These are phyloP conservation scores for Abramis brama DNA, from an alignment of 2,113 vertebrate genomes.

Conservation along the genomic window DNA sequence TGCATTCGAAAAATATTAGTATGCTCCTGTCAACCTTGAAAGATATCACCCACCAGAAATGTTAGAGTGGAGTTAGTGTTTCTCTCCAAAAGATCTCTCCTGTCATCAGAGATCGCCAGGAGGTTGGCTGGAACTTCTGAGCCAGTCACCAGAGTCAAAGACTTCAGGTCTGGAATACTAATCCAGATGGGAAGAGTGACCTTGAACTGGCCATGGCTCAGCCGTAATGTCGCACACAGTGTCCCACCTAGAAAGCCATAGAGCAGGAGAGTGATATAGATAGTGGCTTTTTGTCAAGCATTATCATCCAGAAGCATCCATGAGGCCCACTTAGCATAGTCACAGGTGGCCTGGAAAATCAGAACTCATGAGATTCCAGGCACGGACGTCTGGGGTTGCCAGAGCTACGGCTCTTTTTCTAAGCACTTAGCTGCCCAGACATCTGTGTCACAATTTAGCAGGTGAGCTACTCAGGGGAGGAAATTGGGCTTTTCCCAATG, in stretches of 20 bases:
- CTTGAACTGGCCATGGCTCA: background rate
- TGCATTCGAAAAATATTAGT: conserved; percentile 54
- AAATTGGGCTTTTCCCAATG: background rate
- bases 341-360: conserved; percentile 22
- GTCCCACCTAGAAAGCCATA: background rate
- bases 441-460: conserved; percentile 36
- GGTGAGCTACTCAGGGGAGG: conserved; percentile 10
- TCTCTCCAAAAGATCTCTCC: conserved; percentile 34
- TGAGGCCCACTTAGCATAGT: conserved; percentile 13
- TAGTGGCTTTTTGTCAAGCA: background rate
- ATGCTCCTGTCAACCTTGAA: conserved; percentile 49
- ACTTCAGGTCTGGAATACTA: conserved; percentile 7
- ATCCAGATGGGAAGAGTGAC: conserved; percentile 31
- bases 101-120: conserved; percentile 21
- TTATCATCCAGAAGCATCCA: conserved; percentile 6
- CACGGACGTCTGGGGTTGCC: background rate
- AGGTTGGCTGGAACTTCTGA: conserved; percentile 22
- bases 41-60: conserved; percentile 50
- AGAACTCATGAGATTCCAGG: conserved; percentile 29
- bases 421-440: conserved; percentile 26
- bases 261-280: background rate
- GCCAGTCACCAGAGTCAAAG: conserved; percentile 2
- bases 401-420: conserved; percentile 7
- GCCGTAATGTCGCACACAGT: background rate
- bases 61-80: background rate